phyloP scores from a whole-genome alignment of 2,797 vertebrate species.

The Gambusia yucatana region DNA sequence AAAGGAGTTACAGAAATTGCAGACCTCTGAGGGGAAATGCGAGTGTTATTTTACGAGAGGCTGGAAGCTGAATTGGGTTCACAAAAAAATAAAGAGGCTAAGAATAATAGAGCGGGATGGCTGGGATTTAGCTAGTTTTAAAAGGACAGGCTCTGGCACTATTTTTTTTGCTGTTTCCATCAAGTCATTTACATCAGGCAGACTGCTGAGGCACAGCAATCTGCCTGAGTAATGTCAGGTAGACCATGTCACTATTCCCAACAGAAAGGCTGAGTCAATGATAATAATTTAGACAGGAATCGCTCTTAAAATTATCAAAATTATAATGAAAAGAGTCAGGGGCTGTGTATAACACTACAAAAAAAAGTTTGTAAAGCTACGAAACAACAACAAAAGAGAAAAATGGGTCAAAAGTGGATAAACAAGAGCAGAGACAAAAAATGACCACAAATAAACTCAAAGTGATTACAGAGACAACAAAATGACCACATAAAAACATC shows the following conservation, averaged over 20 bases:
- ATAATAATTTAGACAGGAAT: conserved; percentile 1
- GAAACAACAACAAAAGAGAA: conserved; percentile 6
- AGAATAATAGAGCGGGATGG: conserved; percentile 65
- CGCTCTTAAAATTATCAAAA: not conserved
- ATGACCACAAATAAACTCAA: conserved; percentile 8
- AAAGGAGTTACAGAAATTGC: conserved; percentile 70
- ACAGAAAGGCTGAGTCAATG: not conserved
- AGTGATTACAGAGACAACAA: not conserved
- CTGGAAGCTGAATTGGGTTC: conserved; percentile 61
- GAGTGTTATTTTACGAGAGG: conserved; percentile 79
- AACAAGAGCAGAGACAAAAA: conserved; percentile 10
- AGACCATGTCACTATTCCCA: conserved; percentile 14
- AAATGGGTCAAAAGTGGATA: conserved; percentile 8
- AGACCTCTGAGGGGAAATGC: conserved; percentile 65
- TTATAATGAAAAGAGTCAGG: not conserved
- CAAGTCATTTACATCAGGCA: conserved; percentile 35
- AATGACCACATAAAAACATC: not conserved
- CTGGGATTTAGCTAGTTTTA: conserved; percentile 38
- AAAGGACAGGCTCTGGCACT: conserved; percentile 49
- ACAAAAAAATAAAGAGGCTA: conserved; percentile 37
- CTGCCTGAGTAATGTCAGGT: conserved; percentile 9
- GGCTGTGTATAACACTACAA: conserved; percentile 1
- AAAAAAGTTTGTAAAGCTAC: not conserved
- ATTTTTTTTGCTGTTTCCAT: conserved; percentile 45
- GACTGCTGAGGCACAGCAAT: conserved; percentile 7